phyloP scores from a whole-genome alignment of 2,888 invertebrate species.

The Hetaerina titia region DNA sequence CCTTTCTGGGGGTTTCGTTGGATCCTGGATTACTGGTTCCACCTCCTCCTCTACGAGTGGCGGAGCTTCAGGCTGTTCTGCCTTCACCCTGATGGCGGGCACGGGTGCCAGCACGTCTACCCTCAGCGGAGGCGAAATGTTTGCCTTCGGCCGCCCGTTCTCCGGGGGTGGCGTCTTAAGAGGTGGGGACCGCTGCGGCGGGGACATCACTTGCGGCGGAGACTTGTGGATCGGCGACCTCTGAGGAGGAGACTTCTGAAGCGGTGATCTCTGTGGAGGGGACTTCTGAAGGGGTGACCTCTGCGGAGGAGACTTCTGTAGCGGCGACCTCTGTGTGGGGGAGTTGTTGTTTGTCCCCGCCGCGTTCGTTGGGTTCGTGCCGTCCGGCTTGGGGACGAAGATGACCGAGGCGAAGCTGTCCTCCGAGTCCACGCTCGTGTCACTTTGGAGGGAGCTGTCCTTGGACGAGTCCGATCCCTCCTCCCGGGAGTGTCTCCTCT shows the following conservation, averaged over 20 bases:
- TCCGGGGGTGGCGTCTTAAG: constrained; percentile 27
- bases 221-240: constrained; percentile 71
- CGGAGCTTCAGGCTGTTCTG: constrained; percentile 79
- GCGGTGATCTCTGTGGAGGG: constrained; percentile 54
- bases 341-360: constrained; percentile 70
- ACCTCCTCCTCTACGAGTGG: constrained; percentile 72
- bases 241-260: constrained; percentile 71
- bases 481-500: constrained; percentile 89
- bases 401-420: constrained; percentile 96
- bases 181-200: constrained; percentile 44
- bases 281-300: constrained; percentile 71
- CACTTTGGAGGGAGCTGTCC: constrained; percentile 90
- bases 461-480: constrained; percentile 85
- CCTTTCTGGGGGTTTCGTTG: not conserved
- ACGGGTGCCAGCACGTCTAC: constrained; percentile 38
- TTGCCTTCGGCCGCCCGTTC: not conserved
- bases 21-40: not conserved
- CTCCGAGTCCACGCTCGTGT: constrained; percentile 95
- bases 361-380: constrained; percentile 71
- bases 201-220: constrained; percentile 38
- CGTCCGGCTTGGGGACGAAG: constrained; percentile 88
- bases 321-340: constrained; percentile 74
- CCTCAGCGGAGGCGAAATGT: constrained; percentile 29
- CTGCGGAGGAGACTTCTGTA: constrained; percentile 73
- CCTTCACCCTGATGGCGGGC: constrained; percentile 74